Evolutionary conservation across 2,888 invertebrate genomes (phyloP), one percentile per base, ranked within the genome.

Genomic region (Conus canariensis): DNA sequence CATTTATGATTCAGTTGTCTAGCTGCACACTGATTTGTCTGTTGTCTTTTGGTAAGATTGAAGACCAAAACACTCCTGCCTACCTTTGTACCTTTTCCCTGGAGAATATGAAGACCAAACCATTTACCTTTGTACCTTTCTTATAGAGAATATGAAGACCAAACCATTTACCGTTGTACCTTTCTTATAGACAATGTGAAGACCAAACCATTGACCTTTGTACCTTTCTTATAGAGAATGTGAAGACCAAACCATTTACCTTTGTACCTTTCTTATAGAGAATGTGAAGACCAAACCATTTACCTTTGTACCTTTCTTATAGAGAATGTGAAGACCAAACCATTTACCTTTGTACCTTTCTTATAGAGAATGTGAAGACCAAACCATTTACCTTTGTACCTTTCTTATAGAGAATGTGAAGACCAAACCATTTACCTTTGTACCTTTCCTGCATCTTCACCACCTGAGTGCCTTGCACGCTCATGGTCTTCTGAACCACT

Each of bases 401-500:
- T 58, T 64, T 85, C 64, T 25, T 4, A 45, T 45, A 45, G 3
- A 45, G 45, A 45, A 45, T 45, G 45, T 45, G 45, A 45, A 45
- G 45, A 45, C 45, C 60, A 14, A 16, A 6, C 1, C 8, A 64
- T 64, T 85, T 30, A 85, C 85, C 85, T 60, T 85, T 59, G 25
- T 25, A 85, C 25, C n/a, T 12, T 30, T 85, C 85, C 60, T 85
- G 64, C 64, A 60, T 85, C 60, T 64, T 59, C 45, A 60, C 5
- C 85, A 85, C 14, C n/a, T 16, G n/a, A n/a, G 60, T 85, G n/a
- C 85, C 85, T 64, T 85, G 85, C 22, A 64, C 85, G 3, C 60
- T 64, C 14, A 14, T n/a, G 60, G 25, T 16, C 60, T n/a, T 25
- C 70, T 19, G 12, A 16, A 70, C 70, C 25, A 70, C 22, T 9